These are phyloP conservation scores for Erythrolamprus reginae DNA, from an alignment of 2,113 vertebrate species.

Conservation along the genomic window DNA sequence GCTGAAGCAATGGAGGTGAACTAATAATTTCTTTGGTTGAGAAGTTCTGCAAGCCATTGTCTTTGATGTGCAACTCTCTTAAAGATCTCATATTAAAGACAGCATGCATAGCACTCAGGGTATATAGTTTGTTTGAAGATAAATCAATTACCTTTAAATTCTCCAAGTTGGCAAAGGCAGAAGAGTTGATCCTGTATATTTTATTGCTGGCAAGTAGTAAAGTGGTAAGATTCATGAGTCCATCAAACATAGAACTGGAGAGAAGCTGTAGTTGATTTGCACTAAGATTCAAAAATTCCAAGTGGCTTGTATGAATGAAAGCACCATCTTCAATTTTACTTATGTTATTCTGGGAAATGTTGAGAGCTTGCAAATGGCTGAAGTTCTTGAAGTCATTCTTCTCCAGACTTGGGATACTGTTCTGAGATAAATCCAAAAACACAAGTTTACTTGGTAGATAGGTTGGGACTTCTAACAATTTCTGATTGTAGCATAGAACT, in stretches of 20 bases:
- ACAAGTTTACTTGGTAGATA: constrained; percentile 51
- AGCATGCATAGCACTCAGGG: constrained; percentile 31
- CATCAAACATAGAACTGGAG: constrained; percentile 37
- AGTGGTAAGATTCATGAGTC: constrained; percentile 26
- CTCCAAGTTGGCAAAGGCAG: constrained; percentile 36
- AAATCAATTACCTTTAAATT: constrained; percentile 48
- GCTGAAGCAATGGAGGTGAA: constrained; percentile 6
- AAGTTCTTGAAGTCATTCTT: constrained; percentile 44
- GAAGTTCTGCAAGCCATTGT: constrained; percentile 30
- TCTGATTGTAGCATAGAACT: constrained; percentile 29
- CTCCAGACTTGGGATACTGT: constrained; percentile 50
- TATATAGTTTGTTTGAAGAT: constrained; percentile 33
- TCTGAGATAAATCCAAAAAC: constrained; percentile 51
- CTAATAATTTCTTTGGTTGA: constrained; percentile 21
- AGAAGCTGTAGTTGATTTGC: constrained; percentile 42
- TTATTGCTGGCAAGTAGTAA: constrained; percentile 41
- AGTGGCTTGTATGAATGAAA: constrained; percentile 43
- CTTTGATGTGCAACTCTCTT: constrained; percentile 36
- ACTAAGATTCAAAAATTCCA: constrained; percentile 47
- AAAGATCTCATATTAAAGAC: constrained; percentile 28
- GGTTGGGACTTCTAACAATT: constrained; percentile 37
- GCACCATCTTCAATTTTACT: neutral
- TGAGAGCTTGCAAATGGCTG: constrained; percentile 23
- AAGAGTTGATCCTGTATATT: constrained; percentile 33
- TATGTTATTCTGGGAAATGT: constrained; percentile 51